Evolutionary conservation across 2,888 invertebrate genomes (phyloP).

Genomic region (Drosophila neutralis): DNA sequence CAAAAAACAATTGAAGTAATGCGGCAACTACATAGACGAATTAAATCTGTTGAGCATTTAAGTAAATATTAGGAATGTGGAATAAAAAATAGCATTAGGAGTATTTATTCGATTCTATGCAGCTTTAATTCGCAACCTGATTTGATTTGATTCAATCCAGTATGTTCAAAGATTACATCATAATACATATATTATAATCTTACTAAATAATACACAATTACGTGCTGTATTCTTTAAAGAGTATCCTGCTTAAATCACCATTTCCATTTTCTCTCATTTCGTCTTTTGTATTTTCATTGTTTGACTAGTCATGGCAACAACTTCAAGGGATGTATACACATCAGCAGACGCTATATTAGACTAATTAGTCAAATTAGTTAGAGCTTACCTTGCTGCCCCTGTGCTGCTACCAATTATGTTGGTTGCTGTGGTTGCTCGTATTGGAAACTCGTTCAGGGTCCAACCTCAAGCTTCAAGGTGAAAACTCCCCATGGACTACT

Average conservation of each 20-base stretch:
- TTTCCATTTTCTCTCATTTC: not conserved
- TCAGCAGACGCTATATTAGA: conserved; percentile 14
- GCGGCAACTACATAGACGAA: not conserved
- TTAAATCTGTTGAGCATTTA: not conserved
- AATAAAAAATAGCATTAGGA: not conserved
- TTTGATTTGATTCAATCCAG: not conserved
- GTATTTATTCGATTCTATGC: not conserved
- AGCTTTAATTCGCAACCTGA: not conserved
- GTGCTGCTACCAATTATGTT: conserved; percentile 46
- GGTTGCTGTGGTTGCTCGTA: conserved; percentile 56
- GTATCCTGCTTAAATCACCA: not conserved
- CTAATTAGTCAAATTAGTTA: conserved; percentile 49
- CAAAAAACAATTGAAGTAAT: not conserved
- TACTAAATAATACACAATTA: not conserved
- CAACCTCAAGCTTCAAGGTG: conserved; percentile 39
- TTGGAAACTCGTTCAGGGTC: conserved; percentile 9
- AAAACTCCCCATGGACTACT: conserved; percentile 29
- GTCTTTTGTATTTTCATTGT: conserved; percentile 2
- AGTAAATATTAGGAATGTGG: not conserved
- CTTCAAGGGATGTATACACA: conserved; percentile 11
- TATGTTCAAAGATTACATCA: not conserved
- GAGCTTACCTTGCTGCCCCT: conserved; percentile 16
- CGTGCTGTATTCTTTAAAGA: not conserved
- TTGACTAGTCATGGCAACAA: conserved; percentile 25
- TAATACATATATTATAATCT: not conserved